A percentile compares a stretch with the other conserved stretches of the same genome.
phyloP scores from a whole-genome alignment of 1,140 invertebrate species.

The Episyrphus balteatus region DNA sequence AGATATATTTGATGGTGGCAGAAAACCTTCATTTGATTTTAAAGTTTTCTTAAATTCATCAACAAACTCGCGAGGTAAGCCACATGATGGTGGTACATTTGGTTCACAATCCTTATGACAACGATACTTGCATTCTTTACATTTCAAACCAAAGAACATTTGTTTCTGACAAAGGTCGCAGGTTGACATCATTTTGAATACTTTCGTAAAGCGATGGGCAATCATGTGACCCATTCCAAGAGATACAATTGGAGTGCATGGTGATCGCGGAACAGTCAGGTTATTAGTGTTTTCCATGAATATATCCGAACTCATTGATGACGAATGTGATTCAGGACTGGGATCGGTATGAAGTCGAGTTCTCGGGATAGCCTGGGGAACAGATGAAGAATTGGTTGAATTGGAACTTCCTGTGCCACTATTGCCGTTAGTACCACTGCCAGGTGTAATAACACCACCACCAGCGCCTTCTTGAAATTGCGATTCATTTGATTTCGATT shows the following conservation, averaged over 20 bases:
- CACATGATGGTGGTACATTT: slow-evolving; percentile 85
- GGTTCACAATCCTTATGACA: slow-evolving; percentile 79
- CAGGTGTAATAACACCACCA: not conserved
- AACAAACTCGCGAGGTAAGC: slow-evolving; percentile 71
- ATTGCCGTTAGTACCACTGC: slow-evolving; percentile 1
- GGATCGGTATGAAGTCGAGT: slow-evolving; percentile 60
- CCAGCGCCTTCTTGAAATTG: slow-evolving; percentile 47
- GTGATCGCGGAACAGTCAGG: slow-evolving; percentile 61
- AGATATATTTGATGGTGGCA: slow-evolving; percentile 33
- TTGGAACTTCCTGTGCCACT: slow-evolving; percentile 7
- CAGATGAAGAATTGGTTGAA: not conserved
- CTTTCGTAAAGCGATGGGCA: slow-evolving; percentile 80
- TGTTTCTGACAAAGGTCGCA: slow-evolving; percentile 87
- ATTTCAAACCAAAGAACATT: slow-evolving; percentile 83
- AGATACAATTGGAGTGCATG: slow-evolving; percentile 57
- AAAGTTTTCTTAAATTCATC: slow-evolving; percentile 63
- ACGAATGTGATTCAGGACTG: slow-evolving; percentile 39
- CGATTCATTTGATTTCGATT: slow-evolving; percentile 86
- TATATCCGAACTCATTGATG: slow-evolving; percentile 44
- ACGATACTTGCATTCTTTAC: slow-evolving; percentile 92
- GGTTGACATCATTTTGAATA: slow-evolving; percentile 76
- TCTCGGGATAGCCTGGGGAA: slow-evolving; percentile 32
- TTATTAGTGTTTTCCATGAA: slow-evolving; percentile 32
- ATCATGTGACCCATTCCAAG: slow-evolving; percentile 83
- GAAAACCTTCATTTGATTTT: slow-evolving; percentile 45